Evolutionary conservation across 1,140 invertebrate species (phyloP), one percentile per base, ranked within the genome.

Genomic region (Lordiphosa mommai): DNA sequence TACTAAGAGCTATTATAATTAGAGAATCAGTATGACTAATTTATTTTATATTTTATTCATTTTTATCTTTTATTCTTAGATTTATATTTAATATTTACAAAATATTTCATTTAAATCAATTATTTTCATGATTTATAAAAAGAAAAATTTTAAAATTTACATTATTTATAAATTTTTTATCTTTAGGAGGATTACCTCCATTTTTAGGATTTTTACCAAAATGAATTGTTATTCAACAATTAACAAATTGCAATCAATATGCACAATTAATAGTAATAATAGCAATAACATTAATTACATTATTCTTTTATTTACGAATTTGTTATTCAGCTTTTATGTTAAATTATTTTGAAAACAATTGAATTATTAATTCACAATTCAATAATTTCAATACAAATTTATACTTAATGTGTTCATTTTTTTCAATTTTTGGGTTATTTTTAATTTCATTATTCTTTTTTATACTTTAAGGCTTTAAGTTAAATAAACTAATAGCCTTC

Each of bases 401-500:
- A 61, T 86, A 67, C 65, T 61, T 74, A 86, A 80, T 71, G 66
- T 71, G 88, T 66, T 87, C 88, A 79, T 86, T 79, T 63, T 66
- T 88, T 64, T 74, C 67, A 55, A 63, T 79, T 80, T 73, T 70
- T 58, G 66, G 76, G 13, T 70, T 88, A 71, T 66, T 88, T 46
- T 58, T 87, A 67, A 79, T 72, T 67, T 72, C 69, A 58, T 61
- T 74, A 74, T 85, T 87, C 73, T 89, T 70, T 61, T 88, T 70
- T 66, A 72, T 87, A 70, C 50, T 80, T 61, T 90, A 90, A 91
- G 87, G 88, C 88, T 91, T 91, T 91, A 91, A 91, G 89, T 91
- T 91, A 91, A 90, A 72, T 57, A 91, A 91, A 91, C 90, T 91
- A 90, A 89, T 89, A 90, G 76, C 90, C 89, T 91, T 91, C 91